Evolutionary conservation across 2,113 vertebrate species (phyloP).

Genomic region (Ophthalmotilapia sp.): DNA sequence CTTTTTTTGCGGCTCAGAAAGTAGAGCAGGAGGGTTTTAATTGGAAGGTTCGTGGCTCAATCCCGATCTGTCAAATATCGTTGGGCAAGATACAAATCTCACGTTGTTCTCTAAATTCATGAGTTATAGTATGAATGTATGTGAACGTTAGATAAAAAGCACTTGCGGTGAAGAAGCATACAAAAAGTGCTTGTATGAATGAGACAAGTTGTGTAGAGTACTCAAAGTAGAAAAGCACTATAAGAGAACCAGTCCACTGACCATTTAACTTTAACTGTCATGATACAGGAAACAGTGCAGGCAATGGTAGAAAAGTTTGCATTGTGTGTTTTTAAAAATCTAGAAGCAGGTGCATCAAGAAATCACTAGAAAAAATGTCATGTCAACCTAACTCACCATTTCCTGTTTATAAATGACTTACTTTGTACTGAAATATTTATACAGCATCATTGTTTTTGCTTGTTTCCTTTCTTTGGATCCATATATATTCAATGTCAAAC

Average conservation of each 20-base stretch:
- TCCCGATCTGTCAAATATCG: rapidly evolving
- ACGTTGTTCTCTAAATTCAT: not conserved
- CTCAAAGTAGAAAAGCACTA: not conserved
- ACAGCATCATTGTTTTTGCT: not conserved
- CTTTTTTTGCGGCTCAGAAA: rapidly evolving
- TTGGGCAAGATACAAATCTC: not conserved
- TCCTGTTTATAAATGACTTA: not conserved
- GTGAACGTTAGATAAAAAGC: not conserved
- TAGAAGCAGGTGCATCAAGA: not conserved
- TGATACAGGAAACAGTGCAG: not conserved
- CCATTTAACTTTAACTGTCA: not conserved
- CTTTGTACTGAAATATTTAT: not conserved
- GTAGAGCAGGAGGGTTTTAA: not conserved
- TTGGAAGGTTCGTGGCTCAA: rapidly evolving
- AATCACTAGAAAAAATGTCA: not conserved
- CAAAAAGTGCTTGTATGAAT: not conserved
- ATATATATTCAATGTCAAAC: not conserved
- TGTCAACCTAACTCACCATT: not conserved
- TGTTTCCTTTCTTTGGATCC: not conserved
- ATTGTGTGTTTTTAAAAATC: not conserved
- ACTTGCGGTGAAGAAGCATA: not conserved
- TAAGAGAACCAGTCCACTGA: not conserved
- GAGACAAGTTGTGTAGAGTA: not conserved
- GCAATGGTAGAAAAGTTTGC: not conserved
- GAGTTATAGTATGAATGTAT: not conserved